phyloP scores from a whole-genome alignment of 2,888 invertebrate genomes.

The Lithophane leautieri region DNA sequence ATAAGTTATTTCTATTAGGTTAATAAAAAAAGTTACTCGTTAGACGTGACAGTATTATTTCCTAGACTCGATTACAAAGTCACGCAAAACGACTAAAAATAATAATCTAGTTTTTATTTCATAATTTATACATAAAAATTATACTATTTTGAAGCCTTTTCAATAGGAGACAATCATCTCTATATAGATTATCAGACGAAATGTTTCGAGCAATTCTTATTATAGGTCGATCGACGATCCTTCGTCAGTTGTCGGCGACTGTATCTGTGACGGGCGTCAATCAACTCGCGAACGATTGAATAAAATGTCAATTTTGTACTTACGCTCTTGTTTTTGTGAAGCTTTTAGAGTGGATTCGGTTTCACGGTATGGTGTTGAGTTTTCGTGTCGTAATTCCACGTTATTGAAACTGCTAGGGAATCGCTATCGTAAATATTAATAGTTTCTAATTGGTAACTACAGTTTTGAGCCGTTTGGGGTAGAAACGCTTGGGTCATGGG shows the following conservation, averaged over 20 bases:
- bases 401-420: neutral
- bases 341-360: conserved; percentile 38
- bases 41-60: conserved; percentile 9
- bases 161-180: neutral
- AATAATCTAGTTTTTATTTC: neutral
- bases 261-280: conserved; percentile 85
- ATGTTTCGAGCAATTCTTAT: conserved; percentile 39
- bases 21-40: conserved; percentile 15
- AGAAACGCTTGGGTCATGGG: too few relatives aligned
- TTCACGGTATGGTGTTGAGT: conserved; percentile 23
- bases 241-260: conserved; percentile 84
- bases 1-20: neutral
- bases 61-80: neutral
- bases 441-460: too few relatives aligned
- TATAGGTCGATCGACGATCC: conserved; percentile 80
- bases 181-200: conserved; percentile 27
- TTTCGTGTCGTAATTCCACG: neutral
- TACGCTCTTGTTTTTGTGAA: conserved; percentile 67
- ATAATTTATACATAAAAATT: neutral
- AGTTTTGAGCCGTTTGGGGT: too few relatives aligned
- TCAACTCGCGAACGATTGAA: conserved; percentile 79
- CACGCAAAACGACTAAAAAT: neutral
- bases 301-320: conserved; percentile 81
- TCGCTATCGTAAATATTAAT: neutral
- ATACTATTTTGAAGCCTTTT: neutral